Evolutionary conservation across 2,888 invertebrate genomes (phyloP).

Genomic region (Adelognathus sp.): DNA sequence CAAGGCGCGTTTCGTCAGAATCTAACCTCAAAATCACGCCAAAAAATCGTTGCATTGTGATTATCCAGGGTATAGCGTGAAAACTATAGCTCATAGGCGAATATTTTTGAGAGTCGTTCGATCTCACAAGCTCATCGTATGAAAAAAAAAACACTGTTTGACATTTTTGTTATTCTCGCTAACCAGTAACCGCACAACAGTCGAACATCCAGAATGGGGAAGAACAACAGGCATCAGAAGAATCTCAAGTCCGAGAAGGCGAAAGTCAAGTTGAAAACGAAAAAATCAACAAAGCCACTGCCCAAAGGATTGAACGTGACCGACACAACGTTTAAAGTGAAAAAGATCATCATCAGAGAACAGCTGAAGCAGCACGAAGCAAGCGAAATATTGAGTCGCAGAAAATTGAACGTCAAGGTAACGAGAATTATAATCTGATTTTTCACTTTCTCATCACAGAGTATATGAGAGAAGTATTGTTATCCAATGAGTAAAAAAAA

Average conservation of each 20-base stretch:
- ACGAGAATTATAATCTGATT: too few relatives aligned
- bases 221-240: constrained; percentile 86
- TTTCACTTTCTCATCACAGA: too few relatives aligned
- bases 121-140: neutral
- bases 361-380: constrained; percentile 85
- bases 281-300: constrained; percentile 83
- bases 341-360: constrained; percentile 91
- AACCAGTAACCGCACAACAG: neutral
- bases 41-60: neutral
- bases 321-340: constrained; percentile 93
- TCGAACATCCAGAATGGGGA: constrained; percentile 81
- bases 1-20: neutral
- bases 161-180: neutral
- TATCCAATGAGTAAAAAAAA: too few relatives aligned
- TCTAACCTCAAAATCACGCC: neutral
- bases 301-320: constrained; percentile 95
- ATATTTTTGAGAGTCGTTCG: neutral
- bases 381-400: constrained; percentile 85
- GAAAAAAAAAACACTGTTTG: neutral
- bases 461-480: too few relatives aligned
- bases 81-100: neutral
- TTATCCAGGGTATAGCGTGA: neutral
- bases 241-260: constrained; percentile 92
- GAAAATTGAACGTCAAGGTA: constrained; percentile 87
- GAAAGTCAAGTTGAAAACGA: constrained; percentile 94